Conservation (phyloP, 2,113 vertebrate genomes). For the Phalacrocorax pelagicus region DNA sequence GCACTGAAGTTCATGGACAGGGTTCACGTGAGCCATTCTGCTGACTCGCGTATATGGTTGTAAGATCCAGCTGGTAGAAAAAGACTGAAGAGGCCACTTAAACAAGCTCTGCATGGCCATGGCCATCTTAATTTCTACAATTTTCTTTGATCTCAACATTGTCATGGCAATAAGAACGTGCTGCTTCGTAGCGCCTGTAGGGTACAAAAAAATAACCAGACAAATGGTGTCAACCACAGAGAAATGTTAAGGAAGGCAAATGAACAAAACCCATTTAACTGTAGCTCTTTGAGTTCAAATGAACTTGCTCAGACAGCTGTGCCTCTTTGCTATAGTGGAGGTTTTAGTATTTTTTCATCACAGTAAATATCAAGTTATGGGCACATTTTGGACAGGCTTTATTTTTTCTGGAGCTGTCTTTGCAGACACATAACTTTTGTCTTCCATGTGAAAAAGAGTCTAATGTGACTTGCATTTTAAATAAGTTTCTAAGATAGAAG, state of each 20-base stretch:
- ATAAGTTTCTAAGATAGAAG: not conserved
- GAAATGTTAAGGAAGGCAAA: not conserved
- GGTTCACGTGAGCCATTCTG: not conserved
- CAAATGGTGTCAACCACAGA: not conserved
- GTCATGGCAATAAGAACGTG: not conserved
- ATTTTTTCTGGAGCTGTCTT: not conserved
- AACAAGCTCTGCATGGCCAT: not conserved
- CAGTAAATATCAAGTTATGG: not conserved
- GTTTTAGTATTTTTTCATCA: not conserved
- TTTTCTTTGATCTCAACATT: not conserved
- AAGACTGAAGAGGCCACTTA: not conserved
- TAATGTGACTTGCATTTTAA: not conserved
- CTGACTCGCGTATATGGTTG: rapidly evolving
- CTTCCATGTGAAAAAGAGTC: not conserved
- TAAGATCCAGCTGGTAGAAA: not conserved
- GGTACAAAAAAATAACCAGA: not conserved
- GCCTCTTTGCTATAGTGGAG: not conserved
- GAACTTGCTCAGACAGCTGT: not conserved
- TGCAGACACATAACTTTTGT: not conserved
- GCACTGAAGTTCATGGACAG: not conserved
- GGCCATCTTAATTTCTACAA: not conserved
- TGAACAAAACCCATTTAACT: not conserved
- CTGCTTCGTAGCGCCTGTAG: not conserved
- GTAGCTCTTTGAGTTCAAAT: not conserved
- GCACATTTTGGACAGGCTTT: not conserved